These are phyloP conservation scores for Ellobium chinense DNA, from an alignment of 2,888 invertebrate species.

Conservation along the genomic window DNA sequence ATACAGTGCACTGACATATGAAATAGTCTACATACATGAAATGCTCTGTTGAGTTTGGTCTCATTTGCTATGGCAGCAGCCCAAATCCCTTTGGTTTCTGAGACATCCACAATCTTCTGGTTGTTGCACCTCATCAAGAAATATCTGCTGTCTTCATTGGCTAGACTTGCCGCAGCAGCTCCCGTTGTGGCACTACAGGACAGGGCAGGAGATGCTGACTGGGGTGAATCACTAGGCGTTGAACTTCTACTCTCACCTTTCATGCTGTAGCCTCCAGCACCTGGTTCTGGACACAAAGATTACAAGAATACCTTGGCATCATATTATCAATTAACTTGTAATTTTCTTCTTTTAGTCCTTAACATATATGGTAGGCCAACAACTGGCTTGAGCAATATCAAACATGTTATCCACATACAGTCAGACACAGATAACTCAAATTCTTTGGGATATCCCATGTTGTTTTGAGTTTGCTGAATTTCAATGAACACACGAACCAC, in stretches of 20 bases:
- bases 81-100: constrained; percentile 82
- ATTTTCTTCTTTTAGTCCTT: too few species aligned
- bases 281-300: constrained; percentile 14
- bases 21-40: constrained; percentile 80
- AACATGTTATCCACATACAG: too few species aligned
- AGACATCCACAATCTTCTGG: constrained; percentile 82
- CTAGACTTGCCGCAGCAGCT: background rate
- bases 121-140: constrained; percentile 84
- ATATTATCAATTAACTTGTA: too few species aligned
- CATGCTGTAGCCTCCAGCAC: background rate
- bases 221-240: constrained; percentile 60
- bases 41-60: constrained; percentile 83
- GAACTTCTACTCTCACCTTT: constrained; percentile 35
- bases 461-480: too few species aligned
- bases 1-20: too few species aligned
- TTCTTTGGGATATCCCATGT: too few species aligned
- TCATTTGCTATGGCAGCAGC: constrained; percentile 84
- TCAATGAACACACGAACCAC: too few species aligned
- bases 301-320: background rate
- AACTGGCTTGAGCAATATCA: too few species aligned
- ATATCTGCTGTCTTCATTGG: constrained; percentile 75
- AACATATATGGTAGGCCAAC: too few species aligned
- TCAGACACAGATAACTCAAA: too few species aligned
- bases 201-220: constrained; percentile 51
- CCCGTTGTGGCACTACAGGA: constrained; percentile 11